phyloP scores from a whole-genome alignment of 1,140 invertebrate species.

The Pectinophora gossypiella region DNA sequence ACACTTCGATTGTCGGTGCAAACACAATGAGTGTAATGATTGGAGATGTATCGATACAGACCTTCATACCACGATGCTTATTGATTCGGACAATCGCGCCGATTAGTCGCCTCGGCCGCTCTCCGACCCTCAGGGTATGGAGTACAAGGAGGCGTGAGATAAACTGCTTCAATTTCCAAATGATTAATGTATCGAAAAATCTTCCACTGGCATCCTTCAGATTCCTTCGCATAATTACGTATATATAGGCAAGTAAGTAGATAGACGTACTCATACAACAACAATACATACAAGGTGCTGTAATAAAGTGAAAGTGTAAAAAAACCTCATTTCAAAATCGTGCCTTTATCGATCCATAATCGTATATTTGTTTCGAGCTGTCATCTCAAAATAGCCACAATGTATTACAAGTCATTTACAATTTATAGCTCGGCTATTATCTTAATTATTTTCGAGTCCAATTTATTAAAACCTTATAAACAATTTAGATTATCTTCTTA shows the following conservation, averaged over 20 bases:
- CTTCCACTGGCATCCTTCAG: no score
- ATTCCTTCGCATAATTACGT: no score
- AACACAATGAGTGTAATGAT: constrained; percentile 19
- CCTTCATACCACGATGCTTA: constrained; percentile 16
- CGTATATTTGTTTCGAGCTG: constrained; percentile 1
- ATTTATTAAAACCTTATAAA: constrained; percentile 44
- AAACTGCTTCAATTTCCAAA: no score
- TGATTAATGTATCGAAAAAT: no score
- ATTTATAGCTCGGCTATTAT: constrained; percentile 19
- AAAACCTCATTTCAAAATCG: no score
- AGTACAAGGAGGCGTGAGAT: no score
- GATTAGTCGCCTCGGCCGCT: constrained; percentile 23
- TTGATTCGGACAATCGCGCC: constrained; percentile 46
- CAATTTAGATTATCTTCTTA: constrained; percentile 42
- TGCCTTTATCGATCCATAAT: background rate
- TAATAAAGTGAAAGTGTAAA: no score
- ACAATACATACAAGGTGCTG: no score
- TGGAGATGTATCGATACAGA: constrained; percentile 11
- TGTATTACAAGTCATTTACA: constrained; percentile 6
- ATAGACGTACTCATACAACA: no score
- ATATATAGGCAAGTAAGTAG: no score
- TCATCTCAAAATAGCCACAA: background rate
- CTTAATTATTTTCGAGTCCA: constrained; percentile 48
- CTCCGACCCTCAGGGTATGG: background rate
- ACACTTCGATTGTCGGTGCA: background rate